Conservation (phyloP, 2,113 vertebrate species). For the Megalops atlanticus region DNA sequence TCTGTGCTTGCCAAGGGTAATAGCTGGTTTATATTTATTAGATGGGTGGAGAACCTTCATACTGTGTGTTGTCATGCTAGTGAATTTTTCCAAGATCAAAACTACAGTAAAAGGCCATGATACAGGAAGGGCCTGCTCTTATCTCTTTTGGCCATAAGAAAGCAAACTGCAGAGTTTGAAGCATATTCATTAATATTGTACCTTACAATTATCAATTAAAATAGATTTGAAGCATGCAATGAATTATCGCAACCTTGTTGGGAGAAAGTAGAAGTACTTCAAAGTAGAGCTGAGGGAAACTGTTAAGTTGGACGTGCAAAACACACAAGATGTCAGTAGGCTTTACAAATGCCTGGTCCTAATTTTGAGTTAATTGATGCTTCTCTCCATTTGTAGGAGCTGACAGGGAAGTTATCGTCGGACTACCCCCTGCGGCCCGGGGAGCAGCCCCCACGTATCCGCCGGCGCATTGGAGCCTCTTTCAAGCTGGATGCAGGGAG, state of each 20-base stretch:
- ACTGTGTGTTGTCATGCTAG: background rate
- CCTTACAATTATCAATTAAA: no score
- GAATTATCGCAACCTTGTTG: no score
- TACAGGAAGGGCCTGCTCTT: background rate
- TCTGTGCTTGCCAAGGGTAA: background rate
- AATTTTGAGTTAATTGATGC: background rate
- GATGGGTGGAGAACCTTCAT: background rate
- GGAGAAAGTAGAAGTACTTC: no score
- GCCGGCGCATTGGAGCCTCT: conserved; percentile 79
- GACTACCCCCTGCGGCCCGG: conserved; percentile 84
- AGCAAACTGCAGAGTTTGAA: background rate
- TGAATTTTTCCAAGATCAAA: background rate
- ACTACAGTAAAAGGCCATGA: background rate
- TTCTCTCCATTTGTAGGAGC: conserved; percentile 69
- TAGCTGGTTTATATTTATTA: background rate
- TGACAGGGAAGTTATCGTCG: conserved; percentile 78
- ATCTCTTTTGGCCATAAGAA: background rate
- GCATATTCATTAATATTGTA: no score
- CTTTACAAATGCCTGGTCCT: no score
- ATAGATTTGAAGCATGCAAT: no score
- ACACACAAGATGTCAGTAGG: no score
- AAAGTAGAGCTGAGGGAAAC: no score
- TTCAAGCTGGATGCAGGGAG: conserved; percentile 83
- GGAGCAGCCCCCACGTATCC: conserved; percentile 82
- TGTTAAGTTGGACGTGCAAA: no score